Conservation (phyloP, 2,888 invertebrate species). For the Erebia ligea region DNA sequence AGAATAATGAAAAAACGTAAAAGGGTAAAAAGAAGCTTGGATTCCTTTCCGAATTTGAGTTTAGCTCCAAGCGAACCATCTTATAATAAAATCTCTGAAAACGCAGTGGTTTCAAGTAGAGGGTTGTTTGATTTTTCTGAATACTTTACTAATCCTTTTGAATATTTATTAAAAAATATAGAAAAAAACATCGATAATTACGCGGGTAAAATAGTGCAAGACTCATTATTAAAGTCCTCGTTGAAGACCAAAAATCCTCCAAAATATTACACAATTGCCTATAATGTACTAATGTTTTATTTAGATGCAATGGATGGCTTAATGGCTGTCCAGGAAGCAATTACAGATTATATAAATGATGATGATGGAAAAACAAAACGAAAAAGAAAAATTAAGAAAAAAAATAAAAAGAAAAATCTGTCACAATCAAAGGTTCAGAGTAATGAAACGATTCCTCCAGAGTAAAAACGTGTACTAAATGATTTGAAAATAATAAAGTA, state of each 20-base stretch:
- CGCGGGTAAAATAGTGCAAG: slow-evolving; percentile 55
- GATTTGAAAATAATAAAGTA: background rate
- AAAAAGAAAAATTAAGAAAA: slow-evolving; percentile 39
- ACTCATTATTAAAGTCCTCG: slow-evolving; percentile 52
- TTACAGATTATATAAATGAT: slow-evolving; percentile 48
- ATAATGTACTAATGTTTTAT: slow-evolving; percentile 61
- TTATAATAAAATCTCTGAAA: slow-evolving; percentile 7
- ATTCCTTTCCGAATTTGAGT: slow-evolving; percentile 17
- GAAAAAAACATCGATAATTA: slow-evolving; percentile 46
- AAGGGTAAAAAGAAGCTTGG: slow-evolving; percentile 55
- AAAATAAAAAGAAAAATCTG: slow-evolving; percentile 24
- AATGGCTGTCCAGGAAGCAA: slow-evolving; percentile 55
- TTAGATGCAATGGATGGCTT: slow-evolving; percentile 67
- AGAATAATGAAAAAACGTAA: slow-evolving; percentile 50
- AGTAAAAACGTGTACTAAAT: background rate
- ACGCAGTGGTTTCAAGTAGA: slow-evolving; percentile 39
- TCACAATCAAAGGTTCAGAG: slow-evolving; percentile 18
- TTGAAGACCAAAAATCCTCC: slow-evolving; percentile 59
- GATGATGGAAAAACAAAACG: slow-evolving; percentile 41
- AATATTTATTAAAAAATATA: slow-evolving; percentile 50
- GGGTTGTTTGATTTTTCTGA: slow-evolving; percentile 53
- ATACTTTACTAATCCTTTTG: slow-evolving; percentile 53
- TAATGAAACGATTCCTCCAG: slow-evolving; percentile 5
- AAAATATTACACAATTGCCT: slow-evolving; percentile 60
- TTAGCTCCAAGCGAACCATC: background rate